phyloP scores from a whole-genome alignment of 2,113 vertebrate genomes.

The Cottus gobio region DNA sequence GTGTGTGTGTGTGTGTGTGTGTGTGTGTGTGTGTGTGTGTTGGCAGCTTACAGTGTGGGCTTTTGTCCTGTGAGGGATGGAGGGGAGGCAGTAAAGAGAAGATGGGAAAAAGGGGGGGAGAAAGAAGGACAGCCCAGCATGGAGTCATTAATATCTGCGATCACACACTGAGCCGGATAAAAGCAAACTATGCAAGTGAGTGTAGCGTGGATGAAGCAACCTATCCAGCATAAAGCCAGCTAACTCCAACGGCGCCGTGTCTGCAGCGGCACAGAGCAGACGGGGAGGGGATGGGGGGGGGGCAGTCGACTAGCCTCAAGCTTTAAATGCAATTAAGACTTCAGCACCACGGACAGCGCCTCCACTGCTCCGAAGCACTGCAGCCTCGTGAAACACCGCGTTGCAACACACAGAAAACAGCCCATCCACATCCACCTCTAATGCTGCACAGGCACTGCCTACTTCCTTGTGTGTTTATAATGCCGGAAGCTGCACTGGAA shows the following conservation, averaged over 20 bases:
- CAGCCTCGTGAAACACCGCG: not conserved
- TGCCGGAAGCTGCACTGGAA: constrained; percentile 38
- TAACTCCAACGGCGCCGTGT: constrained; percentile 22
- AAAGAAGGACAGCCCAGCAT: constrained; percentile 50
- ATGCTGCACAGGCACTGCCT: not conserved
- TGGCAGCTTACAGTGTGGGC: constrained; percentile 37
- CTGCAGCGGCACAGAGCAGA: constrained; percentile 37
- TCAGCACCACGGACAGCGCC: constrained; percentile 60
- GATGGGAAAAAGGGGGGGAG: not conserved
- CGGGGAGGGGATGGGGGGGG: not conserved
- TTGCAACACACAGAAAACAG: not conserved
- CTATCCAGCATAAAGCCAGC: constrained; percentile 25
- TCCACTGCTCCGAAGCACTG: not conserved
- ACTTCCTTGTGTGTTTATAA: constrained; percentile 21
- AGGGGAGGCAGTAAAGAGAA: constrained; percentile 6
- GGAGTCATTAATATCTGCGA: constrained; percentile 66
- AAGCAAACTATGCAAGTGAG: constrained; percentile 51
- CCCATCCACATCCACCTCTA: not conserved
- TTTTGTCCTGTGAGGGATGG: constrained; percentile 35
- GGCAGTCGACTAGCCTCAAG: constrained; percentile 35
- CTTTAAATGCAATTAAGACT: constrained; percentile 55
- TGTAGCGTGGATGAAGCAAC: constrained; percentile 9
- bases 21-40: constrained; percentile 10
- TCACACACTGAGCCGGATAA: constrained; percentile 67
- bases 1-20: constrained; percentile 15